Percentiles rank a stretch among this genome's conserved stretches.
Conservation (phyloP, 2,888 invertebrate species). For the Polyommatus icarus region DNA sequence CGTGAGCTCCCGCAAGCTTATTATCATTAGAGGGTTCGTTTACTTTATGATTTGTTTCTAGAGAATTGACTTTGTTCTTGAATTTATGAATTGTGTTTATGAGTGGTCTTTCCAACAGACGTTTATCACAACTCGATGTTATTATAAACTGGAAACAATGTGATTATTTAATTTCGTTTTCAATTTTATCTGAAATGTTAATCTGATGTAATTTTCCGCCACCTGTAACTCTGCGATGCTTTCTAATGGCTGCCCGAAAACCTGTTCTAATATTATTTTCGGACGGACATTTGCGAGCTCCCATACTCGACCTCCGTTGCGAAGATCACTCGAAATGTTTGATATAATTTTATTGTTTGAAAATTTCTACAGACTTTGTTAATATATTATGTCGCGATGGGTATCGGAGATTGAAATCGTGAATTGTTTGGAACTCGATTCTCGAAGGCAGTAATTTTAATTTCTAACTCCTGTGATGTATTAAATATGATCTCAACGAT, state of each 20-base stretch:
- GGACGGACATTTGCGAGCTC: constrained; percentile 39
- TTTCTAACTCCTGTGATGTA: constrained; percentile 84
- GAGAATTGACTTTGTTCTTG: constrained; percentile 62
- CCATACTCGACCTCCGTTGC: constrained; percentile 46
- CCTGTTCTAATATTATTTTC: constrained; percentile 31
- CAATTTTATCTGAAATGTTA: neutral
- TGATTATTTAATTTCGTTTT: neutral
- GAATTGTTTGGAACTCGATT: constrained; percentile 33
- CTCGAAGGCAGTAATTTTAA: constrained; percentile 50
- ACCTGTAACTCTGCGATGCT: neutral
- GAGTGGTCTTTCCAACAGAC: constrained; percentile 57
- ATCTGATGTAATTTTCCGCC: neutral
- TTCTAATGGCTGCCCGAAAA: constrained; percentile 37
- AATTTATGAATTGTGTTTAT: constrained; percentile 67
- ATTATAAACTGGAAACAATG: neutral
- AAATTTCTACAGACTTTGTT: constrained; percentile 51
- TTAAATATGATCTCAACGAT: constrained; percentile 84
- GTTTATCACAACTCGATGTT: constrained; percentile 26
- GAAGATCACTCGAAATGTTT: constrained; percentile 58
- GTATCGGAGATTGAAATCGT: constrained; percentile 31
- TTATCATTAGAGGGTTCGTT: constrained; percentile 49
- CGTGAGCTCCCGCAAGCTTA: constrained; percentile 35
- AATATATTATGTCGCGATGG: constrained; percentile 35
- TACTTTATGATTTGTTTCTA: constrained; percentile 65
- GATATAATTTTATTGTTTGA: constrained; percentile 63